Percentiles rank a stretch among this genome's conserved stretches.
Conservation (phyloP, 2,113 vertebrate genomes). For the Paramisgurnus dabryanus region DNA sequence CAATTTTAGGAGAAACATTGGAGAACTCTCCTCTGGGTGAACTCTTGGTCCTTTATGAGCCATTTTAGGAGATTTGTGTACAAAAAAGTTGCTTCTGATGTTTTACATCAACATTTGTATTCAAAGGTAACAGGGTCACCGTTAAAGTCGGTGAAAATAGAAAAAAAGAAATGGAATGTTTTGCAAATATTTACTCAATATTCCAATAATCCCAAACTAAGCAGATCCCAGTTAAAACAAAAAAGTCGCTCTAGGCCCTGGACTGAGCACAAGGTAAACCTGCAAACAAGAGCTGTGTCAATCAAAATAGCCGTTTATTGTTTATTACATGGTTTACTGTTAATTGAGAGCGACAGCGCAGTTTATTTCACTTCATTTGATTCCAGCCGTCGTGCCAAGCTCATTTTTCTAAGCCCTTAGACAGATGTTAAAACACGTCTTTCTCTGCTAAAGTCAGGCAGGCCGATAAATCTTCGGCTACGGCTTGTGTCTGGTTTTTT, state of each 20-base stretch:
- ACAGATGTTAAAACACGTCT: slow-evolving; percentile 51
- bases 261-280: slow-evolving; percentile 16
- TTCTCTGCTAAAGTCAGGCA: slow-evolving; percentile 5
- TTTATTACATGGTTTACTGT: slow-evolving; percentile 31
- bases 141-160: no score
- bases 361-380: slow-evolving; percentile 29
- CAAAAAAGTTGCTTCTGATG: not conserved
- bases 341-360: slow-evolving; percentile 29
- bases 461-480: not conserved
- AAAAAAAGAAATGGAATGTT: no score
- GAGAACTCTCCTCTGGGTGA: not conserved
- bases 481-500: not conserved
- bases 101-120: no score
- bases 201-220: not conserved
- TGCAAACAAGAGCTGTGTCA: slow-evolving; percentile 13
- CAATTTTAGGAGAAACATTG: no score
- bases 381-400: slow-evolving; percentile 7
- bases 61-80: not conserved
- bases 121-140: no score
- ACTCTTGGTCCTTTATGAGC: not conserved
- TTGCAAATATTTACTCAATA: not conserved
- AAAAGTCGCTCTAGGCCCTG: not conserved
- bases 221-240: not conserved
- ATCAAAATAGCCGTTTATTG: slow-evolving; percentile 28
- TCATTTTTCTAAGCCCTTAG: slow-evolving; percentile 42